A percentile compares a stretch with the other conserved stretches of the same genome.
Evolutionary conservation across 2,113 vertebrate genomes (phyloP).

Genomic region (Cyanoramphus novaezelandiae): DNA sequence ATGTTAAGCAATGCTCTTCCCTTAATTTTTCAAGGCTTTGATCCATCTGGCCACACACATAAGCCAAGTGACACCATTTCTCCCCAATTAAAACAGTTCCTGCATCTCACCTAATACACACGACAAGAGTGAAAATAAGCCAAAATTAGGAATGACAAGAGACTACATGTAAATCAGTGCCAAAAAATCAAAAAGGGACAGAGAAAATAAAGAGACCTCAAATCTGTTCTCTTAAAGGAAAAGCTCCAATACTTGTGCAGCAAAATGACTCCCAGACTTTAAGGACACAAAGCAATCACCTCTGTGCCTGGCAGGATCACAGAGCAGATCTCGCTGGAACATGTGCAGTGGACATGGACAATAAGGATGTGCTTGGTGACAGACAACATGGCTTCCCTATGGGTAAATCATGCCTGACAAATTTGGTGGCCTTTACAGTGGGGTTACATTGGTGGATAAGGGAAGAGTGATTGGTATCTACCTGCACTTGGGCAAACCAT

Average conservation of each 20-base stretch:
- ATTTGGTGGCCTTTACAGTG: neutral
- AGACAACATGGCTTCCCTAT: neutral
- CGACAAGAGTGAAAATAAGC: neutral
- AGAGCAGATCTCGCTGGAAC: neutral
- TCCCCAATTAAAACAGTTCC: neutral
- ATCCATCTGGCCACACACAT: rapidly evolving
- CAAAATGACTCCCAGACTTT: neutral
- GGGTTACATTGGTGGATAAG: neutral
- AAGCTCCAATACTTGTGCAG: neutral
- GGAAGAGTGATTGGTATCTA: neutral
- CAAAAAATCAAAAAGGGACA: neutral
- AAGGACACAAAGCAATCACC: neutral
- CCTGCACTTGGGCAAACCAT: neutral
- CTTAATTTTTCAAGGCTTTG: neutral
- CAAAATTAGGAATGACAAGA: neutral
- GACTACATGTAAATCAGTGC: neutral
- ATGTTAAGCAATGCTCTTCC: neutral
- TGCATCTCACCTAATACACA: neutral
- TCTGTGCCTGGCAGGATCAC: neutral
- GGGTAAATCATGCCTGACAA: neutral
- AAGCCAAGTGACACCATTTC: neutral
- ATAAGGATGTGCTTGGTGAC: neutral
- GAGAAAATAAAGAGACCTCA: neutral
- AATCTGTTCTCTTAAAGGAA: neutral
- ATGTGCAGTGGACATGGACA: neutral